Percentiles rank a stretch among this genome's conserved stretches.
These are phyloP conservation scores for Geococcyx californianus DNA, from an alignment of 2,113 vertebrate genomes.

Conservation along the genomic window DNA sequence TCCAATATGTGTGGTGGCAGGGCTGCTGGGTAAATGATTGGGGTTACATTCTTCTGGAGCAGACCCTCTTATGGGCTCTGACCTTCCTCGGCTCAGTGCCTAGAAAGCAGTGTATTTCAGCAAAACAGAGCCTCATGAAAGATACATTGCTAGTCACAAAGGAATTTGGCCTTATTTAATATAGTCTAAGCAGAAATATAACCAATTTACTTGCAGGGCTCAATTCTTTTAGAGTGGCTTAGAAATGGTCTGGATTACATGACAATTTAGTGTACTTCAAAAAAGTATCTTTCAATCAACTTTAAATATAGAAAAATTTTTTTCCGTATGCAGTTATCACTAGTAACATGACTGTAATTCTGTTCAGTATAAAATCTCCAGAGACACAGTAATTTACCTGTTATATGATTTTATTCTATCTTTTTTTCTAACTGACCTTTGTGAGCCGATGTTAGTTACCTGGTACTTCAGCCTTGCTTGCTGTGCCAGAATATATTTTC, in stretches of 20 bases:
- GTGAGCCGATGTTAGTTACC: background rate
- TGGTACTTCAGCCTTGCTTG: background rate
- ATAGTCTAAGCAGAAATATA: background rate
- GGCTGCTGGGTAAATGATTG: background rate
- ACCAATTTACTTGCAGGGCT: background rate
- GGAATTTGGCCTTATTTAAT: constrained; percentile 7
- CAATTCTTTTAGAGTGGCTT: background rate
- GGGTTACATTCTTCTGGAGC: background rate
- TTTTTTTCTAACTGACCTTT: background rate
- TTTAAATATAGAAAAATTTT: background rate
- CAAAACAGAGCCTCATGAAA: background rate
- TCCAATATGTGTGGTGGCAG: background rate
- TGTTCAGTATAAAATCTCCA: background rate
- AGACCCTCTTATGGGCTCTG: background rate
- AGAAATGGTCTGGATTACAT: background rate
- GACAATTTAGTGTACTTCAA: background rate
- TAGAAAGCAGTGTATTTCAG: background rate
- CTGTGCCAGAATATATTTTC: background rate
- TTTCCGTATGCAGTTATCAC: background rate
- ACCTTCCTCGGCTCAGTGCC: background rate
- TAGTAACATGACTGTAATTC: background rate
- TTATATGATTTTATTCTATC: background rate
- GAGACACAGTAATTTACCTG: background rate
- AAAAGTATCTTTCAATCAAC: background rate
- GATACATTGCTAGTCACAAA: background rate